These are phyloP conservation scores for Hanleya hanleyi DNA, from an alignment of 2,888 invertebrate genomes.

Conservation along the genomic window DNA sequence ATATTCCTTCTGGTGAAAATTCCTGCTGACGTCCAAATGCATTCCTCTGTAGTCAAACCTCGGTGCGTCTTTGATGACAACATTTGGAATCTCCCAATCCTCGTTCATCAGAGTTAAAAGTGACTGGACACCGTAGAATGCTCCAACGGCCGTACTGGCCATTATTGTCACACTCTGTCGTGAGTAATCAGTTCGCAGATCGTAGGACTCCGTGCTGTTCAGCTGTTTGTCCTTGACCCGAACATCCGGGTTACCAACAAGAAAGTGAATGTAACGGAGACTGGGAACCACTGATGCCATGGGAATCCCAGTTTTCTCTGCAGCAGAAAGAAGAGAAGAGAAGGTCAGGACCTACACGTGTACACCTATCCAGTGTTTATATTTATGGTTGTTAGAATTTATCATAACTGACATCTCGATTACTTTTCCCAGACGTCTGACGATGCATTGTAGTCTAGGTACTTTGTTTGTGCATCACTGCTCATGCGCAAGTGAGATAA, in stretches of 20 bases:
- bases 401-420: no score
- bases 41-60: constrained; percentile 65
- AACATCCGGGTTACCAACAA: constrained; percentile 18
- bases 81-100: constrained; percentile 37
- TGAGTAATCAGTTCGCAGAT: constrained; percentile 38
- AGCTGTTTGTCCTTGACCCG: constrained; percentile 17
- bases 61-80: constrained; percentile 53
- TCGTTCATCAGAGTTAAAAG: constrained; percentile 42
- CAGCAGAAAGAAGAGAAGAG: not conserved
- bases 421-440: no score
- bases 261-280: constrained; percentile 35
- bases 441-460: no score
- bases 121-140: constrained; percentile 61
- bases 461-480: no score
- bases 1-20: constrained; percentile 58
- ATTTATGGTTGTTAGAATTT: no score
- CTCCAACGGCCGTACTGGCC: constrained; percentile 44
- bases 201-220: constrained; percentile 48
- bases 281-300: constrained; percentile 18
- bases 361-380: no score
- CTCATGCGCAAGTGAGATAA: no score
- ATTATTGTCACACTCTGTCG: constrained; percentile 42
- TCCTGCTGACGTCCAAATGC: constrained; percentile 67
- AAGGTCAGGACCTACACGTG: no score
- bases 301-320: constrained; percentile 34